A percentile compares a stretch with the other conserved stretches of the same genome.
Conservation (phyloP, 2,797 vertebrate species). For the Nyctibius grandis region DNA sequence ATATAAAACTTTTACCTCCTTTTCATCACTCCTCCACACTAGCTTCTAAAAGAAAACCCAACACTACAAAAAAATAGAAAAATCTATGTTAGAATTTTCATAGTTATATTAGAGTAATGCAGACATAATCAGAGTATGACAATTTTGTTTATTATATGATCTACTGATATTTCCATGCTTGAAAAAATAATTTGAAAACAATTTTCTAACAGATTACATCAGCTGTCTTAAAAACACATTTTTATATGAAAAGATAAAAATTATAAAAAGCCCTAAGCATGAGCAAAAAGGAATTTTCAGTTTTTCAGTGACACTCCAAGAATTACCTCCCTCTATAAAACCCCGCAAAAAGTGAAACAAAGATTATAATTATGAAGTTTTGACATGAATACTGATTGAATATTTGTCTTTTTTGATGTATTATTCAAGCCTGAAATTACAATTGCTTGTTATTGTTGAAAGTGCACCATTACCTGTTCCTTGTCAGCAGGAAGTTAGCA, state of each 20-base stretch:
- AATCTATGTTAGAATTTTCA: neutral
- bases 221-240: neutral
- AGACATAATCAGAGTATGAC: neutral
- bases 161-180: neutral
- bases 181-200: neutral
- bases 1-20: neutral
- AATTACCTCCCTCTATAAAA: neutral
- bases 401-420: neutral
- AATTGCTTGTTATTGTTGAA: neutral
- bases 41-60: neutral
- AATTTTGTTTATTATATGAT: neutral
- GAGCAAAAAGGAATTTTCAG: neutral
- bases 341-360: neutral
- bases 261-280: neutral
- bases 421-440: neutral
- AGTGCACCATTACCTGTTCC: neutral
- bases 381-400: neutral
- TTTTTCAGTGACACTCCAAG: neutral
- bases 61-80: neutral
- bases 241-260: neutral
- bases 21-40: neutral
- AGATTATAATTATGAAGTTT: neutral
- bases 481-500: neutral
- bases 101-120: neutral
- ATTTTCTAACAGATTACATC: neutral